These are phyloP conservation scores for Hypomecis punctinalis DNA, from an alignment of 2,888 invertebrate species.

Conservation along the genomic window DNA sequence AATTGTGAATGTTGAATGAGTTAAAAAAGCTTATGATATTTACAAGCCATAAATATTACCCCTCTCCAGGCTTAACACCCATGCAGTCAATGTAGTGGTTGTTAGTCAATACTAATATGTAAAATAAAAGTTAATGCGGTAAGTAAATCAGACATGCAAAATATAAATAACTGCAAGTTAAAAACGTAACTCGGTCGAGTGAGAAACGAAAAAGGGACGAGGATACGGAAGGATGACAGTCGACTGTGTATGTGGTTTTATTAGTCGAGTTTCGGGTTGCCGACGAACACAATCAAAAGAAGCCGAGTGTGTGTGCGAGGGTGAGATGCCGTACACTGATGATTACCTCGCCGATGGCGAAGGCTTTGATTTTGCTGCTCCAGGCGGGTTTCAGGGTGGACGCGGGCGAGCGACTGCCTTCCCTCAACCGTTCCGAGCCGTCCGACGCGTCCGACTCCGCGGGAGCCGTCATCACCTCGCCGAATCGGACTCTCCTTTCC, in stretches of 20 bases:
- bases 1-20: slow-evolving; percentile 56
- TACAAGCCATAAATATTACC: slow-evolving; percentile 75
- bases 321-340: slow-evolving; percentile 77
- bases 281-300: slow-evolving; percentile 84
- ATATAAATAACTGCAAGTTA: slow-evolving; percentile 79
- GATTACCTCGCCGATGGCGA: slow-evolving; percentile 85
- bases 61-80: slow-evolving; percentile 77
- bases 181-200: slow-evolving; percentile 60
- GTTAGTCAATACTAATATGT: slow-evolving; percentile 55
- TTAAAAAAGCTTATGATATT: slow-evolving; percentile 77
- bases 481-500: slow-evolving; percentile 82
- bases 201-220: slow-evolving; percentile 66
- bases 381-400: slow-evolving; percentile 77
- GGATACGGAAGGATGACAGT: slow-evolving; percentile 68
- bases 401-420: slow-evolving; percentile 70
- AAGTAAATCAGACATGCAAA: slow-evolving; percentile 77
- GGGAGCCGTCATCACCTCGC: slow-evolving; percentile 75
- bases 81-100: slow-evolving; percentile 73
- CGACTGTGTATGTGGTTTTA: slow-evolving; percentile 57
- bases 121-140: slow-evolving; percentile 62
- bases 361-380: slow-evolving; percentile 84
- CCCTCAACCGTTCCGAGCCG: slow-evolving; percentile 69
- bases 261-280: slow-evolving; percentile 72
- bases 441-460: slow-evolving; percentile 71
- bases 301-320: slow-evolving; percentile 76